Base-by-base conservation (phyloP, 2,888 invertebrate genomes). In the Acrobeloides nanus region DNA sequence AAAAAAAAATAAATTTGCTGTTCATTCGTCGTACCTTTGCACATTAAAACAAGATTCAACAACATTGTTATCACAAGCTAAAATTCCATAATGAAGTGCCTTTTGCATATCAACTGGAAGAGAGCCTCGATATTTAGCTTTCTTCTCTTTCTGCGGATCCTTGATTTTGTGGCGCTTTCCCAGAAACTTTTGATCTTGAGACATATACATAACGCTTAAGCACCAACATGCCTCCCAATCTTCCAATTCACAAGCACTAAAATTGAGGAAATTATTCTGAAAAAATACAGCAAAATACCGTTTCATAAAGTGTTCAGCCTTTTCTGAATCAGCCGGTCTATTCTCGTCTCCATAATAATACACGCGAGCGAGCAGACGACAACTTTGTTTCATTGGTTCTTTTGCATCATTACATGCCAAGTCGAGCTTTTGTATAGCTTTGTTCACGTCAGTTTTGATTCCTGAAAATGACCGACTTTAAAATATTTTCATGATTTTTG, bases 41-140 rank as follows among this genome's bases (percentile, higher is more conserved):
- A 90, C 78, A 77, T 92, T 92, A 0, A 84, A 84, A 78, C 95
- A 95, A 0, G 87, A 86, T 70, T 84, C 85, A 74, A 87, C 82
- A 71, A 89, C 85, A 18, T 84, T 85, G 0, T 84, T 76, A 53
- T 88, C 84, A 74, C 93, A 95, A 0, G 84, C 86, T 74, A 83
- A 84, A 48, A 81, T 76, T 0, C 87, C 84, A 67, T 82, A 84
- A 29, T 82, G 77, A 74, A 87, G 86, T 0, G 89, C 89, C 75
- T 85, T 84, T 80, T n/a, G 74, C 73, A 64, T 65, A 48, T 67
- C 53, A 6, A 64, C 53, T 17, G 55, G 49, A n/a, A n/a, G n/a
- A n/a, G n/a, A n/a, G n/a, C n/a, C n/a, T n/a, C n/a, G n/a, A n/a
- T n/a, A n/a, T n/a, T n/a, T n/a, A n/a, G n/a, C n/a, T n/a, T n/a